These are phyloP conservation scores for Cliona cf. orientalis DNA, from an alignment of 37 sponge, comb jelly and placozoan species.

Conservation along the genomic window DNA sequence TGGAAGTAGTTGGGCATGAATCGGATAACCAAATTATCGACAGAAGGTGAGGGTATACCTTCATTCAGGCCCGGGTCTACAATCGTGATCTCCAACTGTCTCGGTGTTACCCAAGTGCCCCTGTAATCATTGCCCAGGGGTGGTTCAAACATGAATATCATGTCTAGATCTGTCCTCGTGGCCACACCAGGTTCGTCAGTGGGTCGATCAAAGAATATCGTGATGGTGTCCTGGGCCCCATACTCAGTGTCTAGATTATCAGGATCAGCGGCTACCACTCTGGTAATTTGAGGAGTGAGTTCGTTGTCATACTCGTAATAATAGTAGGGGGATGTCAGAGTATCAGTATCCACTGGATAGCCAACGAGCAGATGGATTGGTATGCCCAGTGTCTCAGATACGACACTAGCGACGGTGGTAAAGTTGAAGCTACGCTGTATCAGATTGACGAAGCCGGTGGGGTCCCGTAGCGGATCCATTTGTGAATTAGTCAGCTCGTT, in stretches of 20 bases:
- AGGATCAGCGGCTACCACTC: slow-evolving; percentile 65
- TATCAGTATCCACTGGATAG: background rate
- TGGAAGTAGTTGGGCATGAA: slow-evolving; percentile 73
- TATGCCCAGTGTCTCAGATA: slow-evolving; percentile 36
- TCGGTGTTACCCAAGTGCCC: slow-evolving; percentile 68
- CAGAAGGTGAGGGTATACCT: background rate
- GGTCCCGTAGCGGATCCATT: slow-evolving; percentile 17
- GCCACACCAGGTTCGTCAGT: slow-evolving; percentile 72
- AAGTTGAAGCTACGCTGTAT: slow-evolving; percentile 43
- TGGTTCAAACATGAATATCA: slow-evolving; percentile 73
- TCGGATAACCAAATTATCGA: slow-evolving; percentile 4
- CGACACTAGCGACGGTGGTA: slow-evolving; percentile 47
- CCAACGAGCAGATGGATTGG: background rate
- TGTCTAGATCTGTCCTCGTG: slow-evolving; percentile 69
- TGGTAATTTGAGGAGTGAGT: slow-evolving; percentile 65
- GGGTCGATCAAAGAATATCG: slow-evolving; percentile 63
- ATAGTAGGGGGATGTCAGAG: slow-evolving; percentile 10
- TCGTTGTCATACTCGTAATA: slow-evolving; percentile 63
- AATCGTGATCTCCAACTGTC: slow-evolving; percentile 66
- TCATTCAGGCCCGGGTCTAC: slow-evolving; percentile 25
- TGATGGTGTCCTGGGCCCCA: slow-evolving; percentile 73
- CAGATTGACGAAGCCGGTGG: slow-evolving; percentile 5
- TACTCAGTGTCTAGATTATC: slow-evolving; percentile 49
- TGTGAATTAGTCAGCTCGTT: slow-evolving; percentile 4
- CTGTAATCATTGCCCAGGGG: slow-evolving; percentile 67